Evolutionary conservation across 2,888 invertebrate species (phyloP), one percentile per base, ranked within the genome.

Genomic region (Eupithecia pulchellata): DNA sequence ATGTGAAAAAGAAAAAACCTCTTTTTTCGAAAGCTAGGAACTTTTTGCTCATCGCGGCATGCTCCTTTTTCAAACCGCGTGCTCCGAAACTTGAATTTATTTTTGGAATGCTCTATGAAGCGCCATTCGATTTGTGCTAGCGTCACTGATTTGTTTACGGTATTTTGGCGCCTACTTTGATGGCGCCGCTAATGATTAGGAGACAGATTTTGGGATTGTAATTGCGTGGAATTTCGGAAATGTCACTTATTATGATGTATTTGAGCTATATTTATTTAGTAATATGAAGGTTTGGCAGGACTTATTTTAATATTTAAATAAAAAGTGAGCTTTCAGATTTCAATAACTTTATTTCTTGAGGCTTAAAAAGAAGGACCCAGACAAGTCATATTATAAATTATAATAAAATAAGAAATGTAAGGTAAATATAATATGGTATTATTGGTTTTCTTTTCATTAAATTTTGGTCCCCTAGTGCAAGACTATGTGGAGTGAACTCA

Each of bases 111-210:
- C 75, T 86, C 72, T 72, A 65, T 85, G 76, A 84, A 86, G 90
- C 92, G 92, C 92, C 91, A 80, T 85, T 91, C n/a, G 91, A 92
- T 92, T 90, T 89, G 90, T 88, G 83, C 77, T 69, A 75, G 79
- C 79, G 79, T 82, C 78, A 71, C 75, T 79, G 82, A 81, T 78
- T 78, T 79, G 71, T 76, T 71, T 79, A 75, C 77, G 77, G 85
- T 75, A 90, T 90, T 89, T 89, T 89, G 84, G 91, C 91, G 92
- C 91, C 91, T 72, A 64, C 81, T 87, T 87, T 89, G 84, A 82
- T 77, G 75, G 67, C 68, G 68, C 84, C 86, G 85, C 84, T 84
- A 82, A 84, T 82, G 81, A 78, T 79, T 74, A 60, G 42, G 34
- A 62, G 62, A 67, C 68, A 72, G 62, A 73, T 69, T 71, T 61